Base-by-base conservation (phyloP, 2,113 vertebrate genomes). In the Jaculus jaculus region DNA sequence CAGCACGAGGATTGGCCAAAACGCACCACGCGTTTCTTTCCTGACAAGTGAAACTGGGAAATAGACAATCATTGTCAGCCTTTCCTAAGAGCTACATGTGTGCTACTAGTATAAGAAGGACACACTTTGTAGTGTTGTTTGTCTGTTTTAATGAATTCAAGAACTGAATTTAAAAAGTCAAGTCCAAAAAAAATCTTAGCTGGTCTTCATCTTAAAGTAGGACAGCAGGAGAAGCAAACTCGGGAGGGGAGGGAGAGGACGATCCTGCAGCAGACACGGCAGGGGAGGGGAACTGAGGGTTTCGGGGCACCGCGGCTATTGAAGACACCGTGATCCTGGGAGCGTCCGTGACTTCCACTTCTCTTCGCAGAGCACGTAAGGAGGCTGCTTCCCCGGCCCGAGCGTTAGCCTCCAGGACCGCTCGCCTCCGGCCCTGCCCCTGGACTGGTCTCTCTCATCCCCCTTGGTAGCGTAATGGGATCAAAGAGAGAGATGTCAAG, bases 51-150 rank as follows among this genome's bases (percentile, higher is more conserved):
- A 23, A 85, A 39, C 39, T 9, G 8, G 84, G 34, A 66, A 69
- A 6, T 20, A 21, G 1, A 54, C 24, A 2, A 12, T 30, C 74
- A 24, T 54, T 12, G 15, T 28, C 30, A 10, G 10, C 24, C 85
- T 94, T 90, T 80, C 39, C 30, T 88, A 75, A 95, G 85, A 92
- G 96, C 80, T 90, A 91, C 84, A n/a, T 60, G 42, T 92, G 24
- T 90, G 96, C 96, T 95, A 96, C 28, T 74, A 93, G 85, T 96
- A 96, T 88, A 97, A 95, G 86, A 98, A 95, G 54, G n/a, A n/a
- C 69, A 82, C 63, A 42, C 66, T 69, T 89, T 39, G 58, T 23
- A 11, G 34, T 68, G 63, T 74, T 81, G n/a, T 91, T 75, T 73
- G 5, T 80, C 74, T 77, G 61, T 73, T 94, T 98, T 96, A 84